Evolutionary conservation across 1,140 invertebrate genomes (phyloP).

Genomic region (Hypothenemus hampei): DNA sequence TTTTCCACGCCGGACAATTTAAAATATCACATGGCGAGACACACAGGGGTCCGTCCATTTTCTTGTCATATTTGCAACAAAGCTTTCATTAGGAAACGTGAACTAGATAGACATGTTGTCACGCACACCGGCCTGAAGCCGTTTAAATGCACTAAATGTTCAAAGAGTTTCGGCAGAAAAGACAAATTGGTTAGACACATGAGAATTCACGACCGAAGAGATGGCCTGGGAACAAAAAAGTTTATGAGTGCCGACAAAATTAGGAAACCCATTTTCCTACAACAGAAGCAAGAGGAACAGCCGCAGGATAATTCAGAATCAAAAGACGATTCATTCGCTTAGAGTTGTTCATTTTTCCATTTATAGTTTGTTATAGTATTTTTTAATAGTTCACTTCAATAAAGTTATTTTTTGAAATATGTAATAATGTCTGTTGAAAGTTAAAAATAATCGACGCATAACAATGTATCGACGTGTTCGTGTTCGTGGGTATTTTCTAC

Average conservation of each 20-base stretch:
- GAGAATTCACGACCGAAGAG: conserved; percentile 51
- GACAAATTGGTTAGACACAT: conserved; percentile 63
- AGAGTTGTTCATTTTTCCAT: not conserved
- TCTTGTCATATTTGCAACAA: conserved; percentile 58
- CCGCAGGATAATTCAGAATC: not conserved
- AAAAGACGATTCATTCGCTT: not conserved
- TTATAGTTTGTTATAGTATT: not conserved
- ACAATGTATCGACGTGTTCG: no score
- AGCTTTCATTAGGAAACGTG: conserved; percentile 58
- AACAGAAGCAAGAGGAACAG: conserved; percentile 4
- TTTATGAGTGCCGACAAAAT: conserved; percentile 14
- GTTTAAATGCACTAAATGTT: conserved; percentile 58
- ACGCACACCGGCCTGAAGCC: conserved; percentile 57
- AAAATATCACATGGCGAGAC: conserved; percentile 34
- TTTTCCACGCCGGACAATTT: conserved; percentile 47
- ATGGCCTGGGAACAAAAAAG: conserved; percentile 1
- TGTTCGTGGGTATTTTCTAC: no score
- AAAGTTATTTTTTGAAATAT: no score
- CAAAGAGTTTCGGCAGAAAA: conserved; percentile 59
- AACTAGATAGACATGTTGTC: conserved; percentile 57
- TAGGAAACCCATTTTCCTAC: conserved; percentile 15
- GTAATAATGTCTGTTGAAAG: no score
- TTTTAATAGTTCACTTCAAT: no score
- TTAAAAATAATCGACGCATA: no score
- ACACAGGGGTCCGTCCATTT: conserved; percentile 37